Evolutionary conservation across 2,113 vertebrate genomes (phyloP).

Genomic region (Engraulis encrasicolus): DNA sequence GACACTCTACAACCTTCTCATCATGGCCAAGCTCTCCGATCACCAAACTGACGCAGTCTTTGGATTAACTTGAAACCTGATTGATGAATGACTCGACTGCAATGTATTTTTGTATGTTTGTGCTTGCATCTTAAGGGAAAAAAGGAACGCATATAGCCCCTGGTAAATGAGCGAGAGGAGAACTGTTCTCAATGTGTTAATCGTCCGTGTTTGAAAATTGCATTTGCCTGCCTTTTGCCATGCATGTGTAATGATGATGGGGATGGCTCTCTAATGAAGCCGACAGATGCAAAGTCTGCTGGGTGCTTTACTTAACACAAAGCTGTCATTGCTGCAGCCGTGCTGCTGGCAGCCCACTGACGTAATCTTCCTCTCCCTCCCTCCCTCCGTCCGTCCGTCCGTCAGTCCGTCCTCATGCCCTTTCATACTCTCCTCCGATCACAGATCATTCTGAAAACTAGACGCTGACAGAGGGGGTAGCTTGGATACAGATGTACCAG

Average conservation of each 20-base stretch:
- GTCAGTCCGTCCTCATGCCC: not conserved
- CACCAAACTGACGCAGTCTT: not conserved
- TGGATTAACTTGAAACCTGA: slow-evolving; percentile 11
- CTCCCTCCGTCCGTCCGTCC: too few species aligned
- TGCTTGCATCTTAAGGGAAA: not conserved
- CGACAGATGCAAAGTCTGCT: slow-evolving; percentile 28
- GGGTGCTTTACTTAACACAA: not conserved
- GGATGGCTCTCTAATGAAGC: not conserved
- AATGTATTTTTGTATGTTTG: slow-evolving; percentile 12
- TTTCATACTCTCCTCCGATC: not conserved
- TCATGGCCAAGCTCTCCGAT: slow-evolving; percentile 13
- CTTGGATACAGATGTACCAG: not conserved
- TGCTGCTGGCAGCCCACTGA: not conserved
- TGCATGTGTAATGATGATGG: slow-evolving; percentile 42
- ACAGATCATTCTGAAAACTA: not conserved
- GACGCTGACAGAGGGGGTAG: not conserved
- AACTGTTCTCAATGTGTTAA: slow-evolving; percentile 28
- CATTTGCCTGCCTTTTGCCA: slow-evolving; percentile 45
- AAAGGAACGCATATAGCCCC: slow-evolving; percentile 23
- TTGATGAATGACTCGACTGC: not conserved
- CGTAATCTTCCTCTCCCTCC: not conserved
- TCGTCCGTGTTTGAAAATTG: slow-evolving; percentile 37
- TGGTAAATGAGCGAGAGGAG: slow-evolving; percentile 12
- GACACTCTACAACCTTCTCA: not conserved
- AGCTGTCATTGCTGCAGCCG: not conserved